These are phyloP conservation scores for Ariolimax columbianus DNA, from an alignment of 2,888 invertebrate species.

Conservation along the genomic window DNA sequence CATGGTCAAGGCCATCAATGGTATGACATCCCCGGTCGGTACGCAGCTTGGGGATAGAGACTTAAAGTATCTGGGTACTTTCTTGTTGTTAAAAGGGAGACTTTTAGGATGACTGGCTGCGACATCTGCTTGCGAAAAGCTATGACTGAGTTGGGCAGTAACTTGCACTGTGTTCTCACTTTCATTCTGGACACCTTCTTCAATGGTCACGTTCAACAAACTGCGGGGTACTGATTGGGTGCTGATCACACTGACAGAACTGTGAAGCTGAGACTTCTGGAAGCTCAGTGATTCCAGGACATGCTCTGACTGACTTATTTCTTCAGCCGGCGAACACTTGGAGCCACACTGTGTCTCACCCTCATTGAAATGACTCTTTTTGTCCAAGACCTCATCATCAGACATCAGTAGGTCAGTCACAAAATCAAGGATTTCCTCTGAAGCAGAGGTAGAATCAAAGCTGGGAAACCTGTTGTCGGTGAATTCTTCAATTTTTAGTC, in stretches of 20 bases:
- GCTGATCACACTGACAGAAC: background rate
- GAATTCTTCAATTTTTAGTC: slow-evolving; percentile 5
- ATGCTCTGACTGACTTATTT: background rate
- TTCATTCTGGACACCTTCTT: background rate
- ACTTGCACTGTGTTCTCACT: background rate
- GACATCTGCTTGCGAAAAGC: background rate
- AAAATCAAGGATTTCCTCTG: slow-evolving; percentile 59
- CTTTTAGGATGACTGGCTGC: slow-evolving; percentile 9
- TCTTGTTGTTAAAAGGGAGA: background rate
- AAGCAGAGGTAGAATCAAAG: slow-evolving; percentile 48
- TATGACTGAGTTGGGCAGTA: too few species aligned
- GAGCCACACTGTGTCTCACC: background rate
- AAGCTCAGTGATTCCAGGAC: background rate
- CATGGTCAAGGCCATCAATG: slow-evolving; percentile 42
- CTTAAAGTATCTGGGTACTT: slow-evolving; percentile 15
- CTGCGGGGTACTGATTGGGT: background rate
- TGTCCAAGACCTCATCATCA: slow-evolving; percentile 51
- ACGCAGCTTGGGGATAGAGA: background rate
- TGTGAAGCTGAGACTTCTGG: background rate
- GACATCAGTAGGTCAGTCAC: slow-evolving; percentile 59
- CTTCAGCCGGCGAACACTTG: background rate
- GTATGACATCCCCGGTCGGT: background rate
- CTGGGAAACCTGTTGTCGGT: slow-evolving; percentile 6
- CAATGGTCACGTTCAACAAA: background rate
- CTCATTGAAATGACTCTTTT: slow-evolving; percentile 11